These are phyloP conservation scores for Blastobasis adustella DNA, from an alignment of 2,888 invertebrate species.

Conservation along the genomic window DNA sequence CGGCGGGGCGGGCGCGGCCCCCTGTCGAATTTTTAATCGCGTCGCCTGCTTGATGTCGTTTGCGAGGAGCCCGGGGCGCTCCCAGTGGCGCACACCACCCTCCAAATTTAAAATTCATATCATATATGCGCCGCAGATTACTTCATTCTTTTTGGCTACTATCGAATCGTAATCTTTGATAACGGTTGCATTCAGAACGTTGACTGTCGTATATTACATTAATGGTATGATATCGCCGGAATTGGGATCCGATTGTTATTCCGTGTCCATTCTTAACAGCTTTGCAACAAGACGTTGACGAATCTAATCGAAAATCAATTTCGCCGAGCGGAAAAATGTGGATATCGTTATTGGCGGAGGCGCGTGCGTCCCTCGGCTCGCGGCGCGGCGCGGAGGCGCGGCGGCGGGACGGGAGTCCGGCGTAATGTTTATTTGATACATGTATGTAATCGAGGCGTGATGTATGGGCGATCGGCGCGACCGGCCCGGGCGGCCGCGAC, in stretches of 20 bases:
- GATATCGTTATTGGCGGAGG: constrained; percentile 49
- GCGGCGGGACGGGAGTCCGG: constrained; percentile 23
- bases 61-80: constrained; percentile 29
- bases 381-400: constrained; percentile 1
- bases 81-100: constrained; percentile 22
- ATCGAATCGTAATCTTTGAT: too few relatives aligned
- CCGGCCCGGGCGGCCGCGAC: constrained; percentile 16
- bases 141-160: constrained; percentile 23
- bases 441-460: constrained; percentile 69
- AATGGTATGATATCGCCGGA: too few relatives aligned
- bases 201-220: too few relatives aligned
- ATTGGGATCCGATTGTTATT: too few relatives aligned
- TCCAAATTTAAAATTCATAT: constrained; percentile 47
- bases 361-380: constrained; percentile 31
- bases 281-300: constrained; percentile 26
- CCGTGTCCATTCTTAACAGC: constrained; percentile 10
- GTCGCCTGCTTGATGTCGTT: constrained; percentile 30
- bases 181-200: too few relatives aligned
- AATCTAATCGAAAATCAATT: constrained; percentile 49
- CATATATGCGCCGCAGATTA: constrained; percentile 34
- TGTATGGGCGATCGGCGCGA: constrained; percentile 37
- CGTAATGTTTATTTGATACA: constrained; percentile 71
- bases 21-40: constrained; percentile 49
- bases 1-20: constrained; percentile 20
- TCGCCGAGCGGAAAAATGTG: constrained; percentile 37